phyloP scores from a whole-genome alignment of 1,140 invertebrate species.

The Calycopis cecrops region DNA sequence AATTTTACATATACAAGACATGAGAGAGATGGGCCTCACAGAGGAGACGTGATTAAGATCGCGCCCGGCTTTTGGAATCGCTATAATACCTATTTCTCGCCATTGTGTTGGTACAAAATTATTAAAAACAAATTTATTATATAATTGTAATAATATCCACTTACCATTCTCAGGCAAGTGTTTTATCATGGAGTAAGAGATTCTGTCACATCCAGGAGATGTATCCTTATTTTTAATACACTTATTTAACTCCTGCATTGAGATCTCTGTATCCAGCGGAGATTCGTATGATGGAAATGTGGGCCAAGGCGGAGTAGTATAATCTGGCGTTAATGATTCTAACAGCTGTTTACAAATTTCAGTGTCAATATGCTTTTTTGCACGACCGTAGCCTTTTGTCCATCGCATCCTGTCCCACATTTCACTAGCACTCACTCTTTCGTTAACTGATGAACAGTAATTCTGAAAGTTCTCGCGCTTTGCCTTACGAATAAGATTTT shows the following conservation, averaged over 20 bases:
- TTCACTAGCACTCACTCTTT: not conserved
- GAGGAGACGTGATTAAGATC: not conserved
- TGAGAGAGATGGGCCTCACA: not conserved
- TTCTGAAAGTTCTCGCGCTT: conserved; percentile 8
- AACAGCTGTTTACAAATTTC: not conserved
- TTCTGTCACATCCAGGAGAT: not conserved
- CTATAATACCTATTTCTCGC: not conserved
- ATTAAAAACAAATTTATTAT: not conserved
- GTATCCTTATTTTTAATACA: conserved; percentile 4
- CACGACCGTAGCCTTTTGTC: not conserved
- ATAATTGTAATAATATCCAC: not conserved
- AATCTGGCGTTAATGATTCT: conserved; percentile 1
- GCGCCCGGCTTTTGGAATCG: not conserved
- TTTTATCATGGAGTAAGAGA: conserved; percentile 10
- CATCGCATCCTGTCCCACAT: conserved; percentile 10
- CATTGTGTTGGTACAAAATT: not conserved
- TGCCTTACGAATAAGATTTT: conserved; percentile 9
- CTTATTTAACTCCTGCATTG: conserved; percentile 1
- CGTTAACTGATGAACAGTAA: conserved; percentile 3
- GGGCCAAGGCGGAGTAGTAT: not conserved
- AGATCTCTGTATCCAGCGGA: not conserved
- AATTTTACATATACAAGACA: conserved; percentile 35
- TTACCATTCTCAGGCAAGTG: not conserved
- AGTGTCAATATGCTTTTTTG: not conserved
- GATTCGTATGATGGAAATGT: not conserved